Conservation (phyloP, 2,113 vertebrate genomes). For the Xenotilapia caudafasciata region DNA sequence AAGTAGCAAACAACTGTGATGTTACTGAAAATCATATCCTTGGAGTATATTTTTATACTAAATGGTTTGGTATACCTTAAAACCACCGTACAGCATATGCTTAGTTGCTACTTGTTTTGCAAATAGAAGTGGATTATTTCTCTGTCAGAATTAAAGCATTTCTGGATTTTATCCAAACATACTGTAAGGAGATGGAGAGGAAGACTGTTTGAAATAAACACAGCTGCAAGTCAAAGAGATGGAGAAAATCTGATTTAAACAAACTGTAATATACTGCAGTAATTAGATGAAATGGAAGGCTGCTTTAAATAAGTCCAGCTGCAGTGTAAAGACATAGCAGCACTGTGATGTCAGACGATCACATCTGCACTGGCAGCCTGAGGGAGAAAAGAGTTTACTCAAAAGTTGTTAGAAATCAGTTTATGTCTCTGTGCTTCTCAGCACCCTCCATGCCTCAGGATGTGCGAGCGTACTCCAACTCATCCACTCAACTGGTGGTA, state of each 20-base stretch:
- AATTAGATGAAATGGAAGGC: slow-evolving; percentile 14
- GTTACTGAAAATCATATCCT: not conserved
- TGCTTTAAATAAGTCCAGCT: slow-evolving; percentile 42
- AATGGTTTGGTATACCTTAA: not conserved
- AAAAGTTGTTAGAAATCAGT: not conserved
- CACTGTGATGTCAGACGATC: slow-evolving; percentile 8
- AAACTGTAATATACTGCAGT: not conserved
- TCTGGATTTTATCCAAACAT: not conserved
- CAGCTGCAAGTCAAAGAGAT: slow-evolving; percentile 36
- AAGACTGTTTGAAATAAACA: slow-evolving; percentile 25
- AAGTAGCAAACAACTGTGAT: not conserved
- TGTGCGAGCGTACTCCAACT: slow-evolving; percentile 88
- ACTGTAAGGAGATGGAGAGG: not conserved
- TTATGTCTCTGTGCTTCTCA: slow-evolving; percentile 30
- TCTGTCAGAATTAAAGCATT: not conserved
- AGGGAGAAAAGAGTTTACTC: not conserved
- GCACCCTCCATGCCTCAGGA: slow-evolving; percentile 93
- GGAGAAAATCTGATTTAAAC: not conserved
- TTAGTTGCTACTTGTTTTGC: not conserved
- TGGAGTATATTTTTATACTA: not conserved
- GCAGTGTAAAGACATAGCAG: not conserved
- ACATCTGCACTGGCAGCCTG: slow-evolving; percentile 23
- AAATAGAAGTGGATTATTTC: not conserved
- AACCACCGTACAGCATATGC: not conserved
- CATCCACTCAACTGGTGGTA: slow-evolving; percentile 87